phyloP scores from a whole-genome alignment of 2,888 invertebrate species.

The Ethmia dodecea region DNA sequence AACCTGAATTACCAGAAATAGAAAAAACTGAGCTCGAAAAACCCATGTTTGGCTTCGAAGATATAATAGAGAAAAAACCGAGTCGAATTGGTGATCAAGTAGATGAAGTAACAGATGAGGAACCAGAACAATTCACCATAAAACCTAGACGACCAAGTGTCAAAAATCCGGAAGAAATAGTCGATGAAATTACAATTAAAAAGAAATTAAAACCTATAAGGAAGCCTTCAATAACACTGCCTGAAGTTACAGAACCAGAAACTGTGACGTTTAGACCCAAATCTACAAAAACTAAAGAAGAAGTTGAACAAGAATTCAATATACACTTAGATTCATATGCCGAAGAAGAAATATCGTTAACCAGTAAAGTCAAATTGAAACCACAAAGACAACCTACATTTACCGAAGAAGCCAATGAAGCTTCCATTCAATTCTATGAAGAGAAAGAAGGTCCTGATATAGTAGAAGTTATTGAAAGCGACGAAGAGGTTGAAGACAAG shows the following conservation, averaged over 20 bases:
- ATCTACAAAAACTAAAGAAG: conserved; percentile 87
- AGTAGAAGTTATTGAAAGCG: conserved; percentile 67
- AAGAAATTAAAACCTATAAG: conserved; percentile 83
- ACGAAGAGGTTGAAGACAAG: conserved; percentile 61
- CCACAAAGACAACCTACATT: conserved; percentile 85
- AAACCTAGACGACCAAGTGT: conserved; percentile 56
- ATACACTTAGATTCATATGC: conserved; percentile 91
- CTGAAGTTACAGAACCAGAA: conserved; percentile 86
- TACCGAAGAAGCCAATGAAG: conserved; percentile 86
- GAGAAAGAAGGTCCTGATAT: conserved; percentile 57
- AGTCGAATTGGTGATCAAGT: conserved; percentile 30
- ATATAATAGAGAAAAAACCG: conserved; percentile 51
- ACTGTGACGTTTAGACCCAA: conserved; percentile 89
- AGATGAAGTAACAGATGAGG: conserved; percentile 34
- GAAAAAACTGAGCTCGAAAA: conserved; percentile 77
- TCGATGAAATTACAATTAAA: conserved; percentile 83
- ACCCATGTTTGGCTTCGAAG: conserved; percentile 69
- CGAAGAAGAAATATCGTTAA: conserved; percentile 92
- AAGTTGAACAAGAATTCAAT: conserved; percentile 93
- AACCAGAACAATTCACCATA: conserved; percentile 60
- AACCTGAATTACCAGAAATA: conserved; percentile 74
- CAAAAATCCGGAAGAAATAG: conserved; percentile 72
- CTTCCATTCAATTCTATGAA: conserved; percentile 81
- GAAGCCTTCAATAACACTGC: conserved; percentile 81
- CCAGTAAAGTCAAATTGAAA: conserved; percentile 88